Evolutionary conservation across 2,888 invertebrate genomes (phyloP).

Genomic region (Dicyrtoma fusca): DNA sequence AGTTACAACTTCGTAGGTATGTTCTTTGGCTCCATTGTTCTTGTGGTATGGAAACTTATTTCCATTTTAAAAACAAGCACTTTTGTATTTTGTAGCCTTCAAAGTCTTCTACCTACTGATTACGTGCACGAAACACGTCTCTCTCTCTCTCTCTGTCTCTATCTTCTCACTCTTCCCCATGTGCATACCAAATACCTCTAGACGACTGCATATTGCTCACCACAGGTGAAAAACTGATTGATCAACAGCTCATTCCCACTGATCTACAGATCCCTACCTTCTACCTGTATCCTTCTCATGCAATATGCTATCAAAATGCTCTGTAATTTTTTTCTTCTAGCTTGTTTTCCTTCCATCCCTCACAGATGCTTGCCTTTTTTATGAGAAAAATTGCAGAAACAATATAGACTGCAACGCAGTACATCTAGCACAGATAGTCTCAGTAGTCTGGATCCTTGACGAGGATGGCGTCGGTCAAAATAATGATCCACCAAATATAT

Average conservation of each 20-base stretch:
- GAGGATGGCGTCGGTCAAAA: background rate
- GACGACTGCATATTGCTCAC: background rate
- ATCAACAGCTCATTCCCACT: background rate
- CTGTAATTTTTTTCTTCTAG: slow-evolving; percentile 5
- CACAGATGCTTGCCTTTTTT: background rate
- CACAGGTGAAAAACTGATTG: slow-evolving; percentile 24
- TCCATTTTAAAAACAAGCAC: too few species aligned
- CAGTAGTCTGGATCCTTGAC: background rate
- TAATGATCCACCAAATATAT: slow-evolving; percentile 1
- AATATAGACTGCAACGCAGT: background rate
- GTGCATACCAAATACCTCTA: too few species aligned
- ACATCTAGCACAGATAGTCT: background rate
- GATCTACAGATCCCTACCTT: too few species aligned
- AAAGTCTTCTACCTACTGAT: too few species aligned
- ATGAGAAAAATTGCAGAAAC: slow-evolving; percentile 10
- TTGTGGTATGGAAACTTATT: too few species aligned
- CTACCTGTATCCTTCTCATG: background rate
- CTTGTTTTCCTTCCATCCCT: slow-evolving; percentile 3
- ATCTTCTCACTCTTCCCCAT: too few species aligned
- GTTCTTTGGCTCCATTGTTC: too few species aligned
- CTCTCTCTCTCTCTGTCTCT: too few species aligned
- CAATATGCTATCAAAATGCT: background rate
- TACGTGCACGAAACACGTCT: too few species aligned
- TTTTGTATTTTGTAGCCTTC: too few species aligned
- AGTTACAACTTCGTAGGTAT: too few species aligned